Base-by-base conservation (phyloP, 1,140 invertebrate genomes). In the Lycorma delicatula region DNA sequence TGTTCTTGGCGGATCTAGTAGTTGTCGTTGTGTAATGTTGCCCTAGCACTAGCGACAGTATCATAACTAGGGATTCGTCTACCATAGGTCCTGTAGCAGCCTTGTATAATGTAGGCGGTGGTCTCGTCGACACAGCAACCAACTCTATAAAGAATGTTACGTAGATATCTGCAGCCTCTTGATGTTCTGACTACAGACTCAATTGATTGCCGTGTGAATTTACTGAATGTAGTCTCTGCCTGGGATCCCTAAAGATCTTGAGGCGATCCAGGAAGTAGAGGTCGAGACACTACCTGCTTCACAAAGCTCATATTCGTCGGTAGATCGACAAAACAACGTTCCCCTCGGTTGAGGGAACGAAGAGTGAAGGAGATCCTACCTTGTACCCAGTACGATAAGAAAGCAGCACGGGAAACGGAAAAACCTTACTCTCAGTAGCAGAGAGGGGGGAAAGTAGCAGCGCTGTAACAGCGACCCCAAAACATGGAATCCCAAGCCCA, bases 11-110 rank as follows among this genome's bases (percentile, higher is more conserved):
- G 13, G 23, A 53, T 27, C 9, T 18, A 1, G 22, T n/a, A 53
- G n/a, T 23, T 13, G 16, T 23, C n/a, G 1, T 54, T 26, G 2
- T 27, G 29, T 3, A 67, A 22, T 11, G n/a, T 34, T 0, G 22
- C 34, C 1, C 66, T 3, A 3, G 53, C 54, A 18, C 57, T 59
- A 16, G 20, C 49, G 1, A 67, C 59, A 1, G 60, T 60, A 57
- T 70, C 46, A 25, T 74, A 71, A 7, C 71, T 59, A 11, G 59
- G 23, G 16, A 73, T 66, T 0, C 70, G 59, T 3, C 64, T 65
- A n/a, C 66, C 66, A 57, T 74, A 70, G 0, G 70, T 71, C 36
- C 71, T 38, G 26, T 59, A 59, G 55, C 73, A 75, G 3, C 52
- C 53, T 50, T 74, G 70, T 2, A 74, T 62, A 11, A 68, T 59